Conservation (phyloP, 2,113 vertebrate species). For the Rhagologus leucostigma region DNA sequence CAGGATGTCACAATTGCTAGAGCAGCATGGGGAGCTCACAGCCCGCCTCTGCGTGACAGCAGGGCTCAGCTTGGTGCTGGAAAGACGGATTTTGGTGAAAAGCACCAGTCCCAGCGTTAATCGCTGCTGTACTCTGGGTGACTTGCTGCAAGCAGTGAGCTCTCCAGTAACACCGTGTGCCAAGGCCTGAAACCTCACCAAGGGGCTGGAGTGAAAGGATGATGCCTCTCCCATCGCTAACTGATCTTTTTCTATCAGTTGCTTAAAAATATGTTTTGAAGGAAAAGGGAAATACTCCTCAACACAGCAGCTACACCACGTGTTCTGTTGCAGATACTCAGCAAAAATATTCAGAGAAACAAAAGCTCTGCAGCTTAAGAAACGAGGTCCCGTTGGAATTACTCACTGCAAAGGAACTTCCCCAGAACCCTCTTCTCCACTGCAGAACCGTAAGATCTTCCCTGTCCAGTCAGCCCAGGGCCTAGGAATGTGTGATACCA, state of each 20-base stretch:
- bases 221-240: background rate
- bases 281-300: background rate
- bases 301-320: background rate
- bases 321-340: background rate
- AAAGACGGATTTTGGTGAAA: background rate
- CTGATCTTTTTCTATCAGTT: background rate
- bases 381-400: background rate
- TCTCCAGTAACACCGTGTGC: fast-evolving
- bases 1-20: background rate
- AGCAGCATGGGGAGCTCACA: background rate
- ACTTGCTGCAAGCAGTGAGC: background rate
- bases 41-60: fast-evolving
- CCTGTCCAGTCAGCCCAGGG: background rate
- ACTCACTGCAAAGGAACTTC: background rate
- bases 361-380: background rate
- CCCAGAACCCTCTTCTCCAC: background rate
- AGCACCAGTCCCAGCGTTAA: background rate
- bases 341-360: background rate
- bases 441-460: background rate
- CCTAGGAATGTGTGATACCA: background rate
- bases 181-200: background rate
- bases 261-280: background rate
- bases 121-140: background rate
- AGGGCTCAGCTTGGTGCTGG: background rate
- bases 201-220: background rate